Evolutionary conservation across 1,140 invertebrate species (phyloP).

Genomic region (Trichoplusia ni): DNA sequence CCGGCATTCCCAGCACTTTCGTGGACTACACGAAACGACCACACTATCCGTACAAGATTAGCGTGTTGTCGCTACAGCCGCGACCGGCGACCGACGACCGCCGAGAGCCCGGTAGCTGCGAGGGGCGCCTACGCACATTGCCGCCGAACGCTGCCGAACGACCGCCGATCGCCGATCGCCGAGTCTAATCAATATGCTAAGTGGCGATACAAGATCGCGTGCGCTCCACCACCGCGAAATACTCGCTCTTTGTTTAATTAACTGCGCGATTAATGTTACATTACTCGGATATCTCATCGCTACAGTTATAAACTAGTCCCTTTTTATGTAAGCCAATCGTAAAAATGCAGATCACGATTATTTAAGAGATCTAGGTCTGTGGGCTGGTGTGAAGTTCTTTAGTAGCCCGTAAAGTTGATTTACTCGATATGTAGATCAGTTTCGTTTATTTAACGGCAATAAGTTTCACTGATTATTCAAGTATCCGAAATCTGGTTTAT

Average conservation of each 20-base stretch:
- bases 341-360: slow-evolving; percentile 21
- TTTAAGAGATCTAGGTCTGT: background rate
- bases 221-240: slow-evolving; percentile 49
- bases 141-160: background rate
- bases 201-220: slow-evolving; percentile 45
- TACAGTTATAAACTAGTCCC: slow-evolving; percentile 35
- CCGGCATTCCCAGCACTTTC: background rate
- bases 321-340: slow-evolving; percentile 43
- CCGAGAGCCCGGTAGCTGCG: background rate
- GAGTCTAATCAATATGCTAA: slow-evolving; percentile 70
- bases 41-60: slow-evolving; percentile 15
- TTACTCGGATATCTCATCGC: slow-evolving; percentile 29
- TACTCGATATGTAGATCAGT: slow-evolving; percentile 2
- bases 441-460: too few relatives aligned
- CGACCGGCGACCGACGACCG: background rate
- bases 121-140: slow-evolving; percentile 6
- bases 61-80: slow-evolving; percentile 3
- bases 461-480: too few relatives aligned
- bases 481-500: too few relatives aligned
- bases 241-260: slow-evolving; percentile 68
- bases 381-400: background rate
- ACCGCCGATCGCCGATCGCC: slow-evolving; percentile 13
- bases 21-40: too few relatives aligned
- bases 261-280: slow-evolving; percentile 46
- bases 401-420: background rate